A percentile compares a stretch with the other conserved stretches of the same genome.
These are phyloP conservation scores for Strix uralensis DNA, from an alignment of 2,113 vertebrate species.

Conservation along the genomic window DNA sequence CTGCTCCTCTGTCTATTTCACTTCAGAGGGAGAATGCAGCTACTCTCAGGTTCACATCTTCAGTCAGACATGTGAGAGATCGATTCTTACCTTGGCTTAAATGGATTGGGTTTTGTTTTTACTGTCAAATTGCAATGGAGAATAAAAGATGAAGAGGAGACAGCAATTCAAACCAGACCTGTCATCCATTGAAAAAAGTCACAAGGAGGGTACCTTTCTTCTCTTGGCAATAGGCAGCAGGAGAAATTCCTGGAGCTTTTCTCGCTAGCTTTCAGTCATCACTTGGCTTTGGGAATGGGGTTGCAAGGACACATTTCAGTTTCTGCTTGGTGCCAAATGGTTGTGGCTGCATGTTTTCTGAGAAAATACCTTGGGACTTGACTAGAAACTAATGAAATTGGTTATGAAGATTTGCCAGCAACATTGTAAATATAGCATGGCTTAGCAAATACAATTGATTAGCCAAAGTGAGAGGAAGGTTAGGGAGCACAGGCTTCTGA, in stretches of 20 bases:
- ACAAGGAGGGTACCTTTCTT: not conserved
- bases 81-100: not conserved
- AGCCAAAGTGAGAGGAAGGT: not conserved
- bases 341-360: not conserved
- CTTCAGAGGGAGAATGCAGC: not conserved
- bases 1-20: slow-evolving; percentile 2
- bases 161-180: not conserved
- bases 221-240: not conserved
- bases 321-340: not conserved
- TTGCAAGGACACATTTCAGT: not conserved
- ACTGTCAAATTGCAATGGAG: not conserved
- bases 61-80: not conserved
- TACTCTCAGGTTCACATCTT: not conserved
- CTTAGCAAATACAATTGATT: not conserved
- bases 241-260: not conserved
- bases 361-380: not conserved
- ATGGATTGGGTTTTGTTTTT: not conserved
- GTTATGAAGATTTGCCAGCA: not conserved
- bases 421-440: not conserved
- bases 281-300: not conserved
- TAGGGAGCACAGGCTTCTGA: not conserved
- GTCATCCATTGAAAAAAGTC: not conserved
- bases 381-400: not conserved
- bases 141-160: not conserved
- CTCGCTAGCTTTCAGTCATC: not conserved